These are phyloP conservation scores for Dromococcyx pavoninus DNA, from an alignment of 2,797 vertebrate genomes.

Conservation along the genomic window DNA sequence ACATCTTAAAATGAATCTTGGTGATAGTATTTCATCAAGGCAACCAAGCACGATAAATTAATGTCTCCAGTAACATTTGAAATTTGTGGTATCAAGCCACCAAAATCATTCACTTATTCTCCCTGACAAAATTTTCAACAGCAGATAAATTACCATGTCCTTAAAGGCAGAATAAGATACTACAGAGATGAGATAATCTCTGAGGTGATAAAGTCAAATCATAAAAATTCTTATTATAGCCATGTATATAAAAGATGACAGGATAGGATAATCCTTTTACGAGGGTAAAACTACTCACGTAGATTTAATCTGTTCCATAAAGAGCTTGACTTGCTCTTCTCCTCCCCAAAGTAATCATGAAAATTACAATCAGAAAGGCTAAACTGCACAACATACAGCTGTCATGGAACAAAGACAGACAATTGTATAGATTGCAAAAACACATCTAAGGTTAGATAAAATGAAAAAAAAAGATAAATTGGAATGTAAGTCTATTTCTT, in stretches of 20 bases:
- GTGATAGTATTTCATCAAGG: background rate
- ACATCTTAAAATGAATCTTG: constrained; percentile 7
- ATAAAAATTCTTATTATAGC: background rate
- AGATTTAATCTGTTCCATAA: background rate
- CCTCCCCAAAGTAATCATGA: background rate
- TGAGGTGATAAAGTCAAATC: background rate
- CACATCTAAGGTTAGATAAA: background rate
- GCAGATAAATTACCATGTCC: background rate
- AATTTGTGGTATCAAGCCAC: background rate
- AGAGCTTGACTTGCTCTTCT: background rate
- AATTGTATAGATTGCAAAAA: background rate
- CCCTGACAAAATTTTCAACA: background rate
- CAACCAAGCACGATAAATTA: background rate
- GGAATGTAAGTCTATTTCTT: background rate
- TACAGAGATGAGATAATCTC: background rate
- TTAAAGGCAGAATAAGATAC: background rate
- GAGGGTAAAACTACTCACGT: background rate
- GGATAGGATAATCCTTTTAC: background rate
- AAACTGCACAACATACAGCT: background rate
- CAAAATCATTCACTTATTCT: background rate
- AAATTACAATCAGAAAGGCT: background rate
- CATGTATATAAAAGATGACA: background rate
- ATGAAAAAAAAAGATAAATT: background rate
- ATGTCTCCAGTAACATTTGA: background rate
- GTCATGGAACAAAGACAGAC: background rate